These are phyloP conservation scores for Choloepus didactylus DNA, from an alignment of 2,797 vertebrate genomes.

Conservation along the genomic window DNA sequence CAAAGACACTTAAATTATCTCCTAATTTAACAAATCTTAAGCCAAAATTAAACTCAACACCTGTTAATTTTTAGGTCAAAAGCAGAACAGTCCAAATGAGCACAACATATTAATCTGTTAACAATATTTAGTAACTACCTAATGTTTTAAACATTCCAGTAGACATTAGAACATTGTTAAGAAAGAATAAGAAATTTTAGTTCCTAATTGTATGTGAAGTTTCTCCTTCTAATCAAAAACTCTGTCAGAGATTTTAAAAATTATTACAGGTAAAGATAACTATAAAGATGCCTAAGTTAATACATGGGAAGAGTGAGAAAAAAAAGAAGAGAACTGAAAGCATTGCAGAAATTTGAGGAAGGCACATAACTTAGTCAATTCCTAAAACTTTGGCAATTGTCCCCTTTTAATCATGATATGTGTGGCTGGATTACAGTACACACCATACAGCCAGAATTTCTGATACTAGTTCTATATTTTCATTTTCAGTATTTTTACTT, in stretches of 20 bases:
- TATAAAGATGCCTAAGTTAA: constrained; percentile 40
- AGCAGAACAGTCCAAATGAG: constrained; percentile 14
- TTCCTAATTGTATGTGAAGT: constrained; percentile 32
- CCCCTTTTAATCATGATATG: background rate
- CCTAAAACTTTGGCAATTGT: constrained; percentile 4
- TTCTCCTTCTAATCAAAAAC: constrained; percentile 31
- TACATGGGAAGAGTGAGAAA: background rate
- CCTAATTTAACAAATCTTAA: constrained; percentile 39
- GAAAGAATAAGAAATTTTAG: constrained; percentile 45
- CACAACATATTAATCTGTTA: constrained; percentile 42
- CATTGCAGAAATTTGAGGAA: constrained; percentile 38
- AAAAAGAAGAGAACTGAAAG: constrained; percentile 12
- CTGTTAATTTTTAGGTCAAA: constrained; percentile 50
- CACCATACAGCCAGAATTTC: background rate
- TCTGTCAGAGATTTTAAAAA: constrained; percentile 31
- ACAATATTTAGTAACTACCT: background rate
- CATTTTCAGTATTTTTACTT: constrained; percentile 39
- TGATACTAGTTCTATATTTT: constrained; percentile 56
- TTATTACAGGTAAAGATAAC: constrained; percentile 36
- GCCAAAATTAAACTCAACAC: constrained; percentile 16
- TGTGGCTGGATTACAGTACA: background rate
- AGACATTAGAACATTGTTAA: constrained; percentile 22
- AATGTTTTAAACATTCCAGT: constrained; percentile 38
- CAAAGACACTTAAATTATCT: background rate
- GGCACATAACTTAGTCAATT: background rate